Evolutionary conservation across 1,140 invertebrate genomes (phyloP), one percentile per base, ranked within the genome.

Genomic region (Pogonus chalceus): DNA sequence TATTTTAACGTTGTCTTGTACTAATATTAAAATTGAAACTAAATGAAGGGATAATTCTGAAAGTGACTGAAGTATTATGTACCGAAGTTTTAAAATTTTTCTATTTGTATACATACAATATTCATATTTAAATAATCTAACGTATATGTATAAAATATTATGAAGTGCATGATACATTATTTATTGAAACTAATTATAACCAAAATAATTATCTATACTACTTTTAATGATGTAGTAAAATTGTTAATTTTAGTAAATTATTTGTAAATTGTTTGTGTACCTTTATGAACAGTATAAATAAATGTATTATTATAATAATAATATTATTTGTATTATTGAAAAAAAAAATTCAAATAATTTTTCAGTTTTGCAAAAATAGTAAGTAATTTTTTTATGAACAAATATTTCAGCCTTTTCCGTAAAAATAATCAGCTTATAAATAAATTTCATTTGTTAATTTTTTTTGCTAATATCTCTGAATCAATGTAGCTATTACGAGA

Each of bases 201-300:
- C 20, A 56, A 39, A 23, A 35, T 43, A 23, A 23, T 47, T 53
- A 21, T 51, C 51, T 39, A 46, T 21, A n/a, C 20, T 55, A 43
- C 18, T 46, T 14, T 26, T 31, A 56, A n/a, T 56, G 51, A 48
- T 56, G 47, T 53, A 56, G 55, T 56, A 51, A 53, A 56, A 52
- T 35, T 22, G 31, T 51, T 49, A 22, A 54, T 39, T 24, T 56
- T 55, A 52, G 35, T 24, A 37, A 57, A 46, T 59, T 57, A 54
- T 59, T 62, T 64, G 63, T 64, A 64, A 62, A 64, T 64, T 64
- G 31, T 60, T 62, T 64, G 61, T 64, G 61, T 64, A 64, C 61
- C 63, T 62, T n/a, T 62, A 63, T 63, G 54, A 59, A 43, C 37
- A 56, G 43, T 58, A 55, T 22, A 23, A 51, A 48, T 57, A 55